Evolutionary conservation across 2,888 invertebrate genomes (phyloP), one percentile per base, ranked within the genome.

Genomic region (Hydraecia micacea): DNA sequence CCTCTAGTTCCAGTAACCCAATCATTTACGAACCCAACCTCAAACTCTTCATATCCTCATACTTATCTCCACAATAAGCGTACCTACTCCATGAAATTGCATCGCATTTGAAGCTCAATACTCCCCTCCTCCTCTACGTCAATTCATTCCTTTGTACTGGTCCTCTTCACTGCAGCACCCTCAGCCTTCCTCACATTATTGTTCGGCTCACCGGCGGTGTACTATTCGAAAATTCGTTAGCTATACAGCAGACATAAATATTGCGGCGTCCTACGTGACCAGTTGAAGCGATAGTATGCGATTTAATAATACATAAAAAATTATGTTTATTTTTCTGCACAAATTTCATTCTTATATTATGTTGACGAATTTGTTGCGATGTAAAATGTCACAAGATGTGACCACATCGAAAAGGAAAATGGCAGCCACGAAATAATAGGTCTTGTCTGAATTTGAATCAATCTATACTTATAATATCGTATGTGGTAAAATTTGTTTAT

Each of bases 91-190:
- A 32, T 39, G 18, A 68, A 60, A 62, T 66, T 46, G 65, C 46
- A 66, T 75, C 46, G 49, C 68, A 68, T 68, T 32, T 39, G 6
- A 74, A 74, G 28, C 28, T 15, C 46, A 73, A 70, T 36, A 15
- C 46, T 25, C 25, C 18, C 25, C 18, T 55, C 7, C 55, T 52
- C 42, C 13, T 77, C 18, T 15, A 49, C 74, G 62, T 77, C 80
- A 74, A 72, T 83, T 83, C 65, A 25, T 72, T 69, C 32, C 42
- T 84, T 75, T 83, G 68, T 75, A 18, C 36, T 32, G 28, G 36
- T 28, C 32, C 71, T 69, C 81, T 80, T 69, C 60, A 72, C 11
- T 73, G 46, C 65, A 83, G 71, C 36, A 60, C 65, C 32, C 62
- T 84, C 39, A 15, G 25, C 25, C 36, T 25, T 62, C 39, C 62